These are phyloP conservation scores for Drosophila longiperda DNA, from an alignment of 2,888 invertebrate genomes.

Conservation along the genomic window DNA sequence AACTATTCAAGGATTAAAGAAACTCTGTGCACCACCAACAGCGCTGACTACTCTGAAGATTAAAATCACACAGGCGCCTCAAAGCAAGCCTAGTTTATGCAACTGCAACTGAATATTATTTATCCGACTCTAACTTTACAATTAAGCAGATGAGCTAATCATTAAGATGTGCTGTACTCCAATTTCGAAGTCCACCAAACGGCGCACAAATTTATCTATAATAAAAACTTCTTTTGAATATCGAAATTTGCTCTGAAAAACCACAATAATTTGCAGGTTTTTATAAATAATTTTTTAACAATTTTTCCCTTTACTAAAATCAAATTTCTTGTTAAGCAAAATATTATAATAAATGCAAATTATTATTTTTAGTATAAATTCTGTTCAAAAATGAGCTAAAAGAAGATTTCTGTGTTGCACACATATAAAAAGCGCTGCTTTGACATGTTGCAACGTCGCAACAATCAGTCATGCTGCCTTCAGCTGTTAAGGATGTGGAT, in stretches of 20 bases:
- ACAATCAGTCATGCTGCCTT: conserved; percentile 55
- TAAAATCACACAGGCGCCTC: conserved; percentile 29
- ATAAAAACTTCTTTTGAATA: not conserved
- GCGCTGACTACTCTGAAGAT: conserved; percentile 12
- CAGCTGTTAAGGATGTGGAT: conserved; percentile 40
- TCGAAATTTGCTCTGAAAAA: not conserved
- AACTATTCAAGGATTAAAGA: conserved; percentile 67
- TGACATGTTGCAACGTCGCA: conserved; percentile 35
- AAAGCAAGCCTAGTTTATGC: conserved; percentile 1
- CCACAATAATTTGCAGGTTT: not conserved
- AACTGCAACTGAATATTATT: not conserved
- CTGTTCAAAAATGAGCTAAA: not conserved
- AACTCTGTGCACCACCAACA: conserved; percentile 28
- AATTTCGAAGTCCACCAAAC: not conserved
- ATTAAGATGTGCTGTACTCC: not conserved
- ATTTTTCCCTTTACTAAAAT: too few species aligned
- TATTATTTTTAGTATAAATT: too few species aligned
- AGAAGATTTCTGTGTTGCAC: too few species aligned
- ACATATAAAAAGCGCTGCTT: not conserved
- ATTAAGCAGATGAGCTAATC: not conserved
- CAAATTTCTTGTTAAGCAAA: too few species aligned
- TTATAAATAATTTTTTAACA: too few species aligned
- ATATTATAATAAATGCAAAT: too few species aligned
- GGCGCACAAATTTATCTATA: not conserved
- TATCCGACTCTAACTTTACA: not conserved